Base-by-base conservation (phyloP, 2,113 vertebrate genomes). In the Catharus minimus region DNA sequence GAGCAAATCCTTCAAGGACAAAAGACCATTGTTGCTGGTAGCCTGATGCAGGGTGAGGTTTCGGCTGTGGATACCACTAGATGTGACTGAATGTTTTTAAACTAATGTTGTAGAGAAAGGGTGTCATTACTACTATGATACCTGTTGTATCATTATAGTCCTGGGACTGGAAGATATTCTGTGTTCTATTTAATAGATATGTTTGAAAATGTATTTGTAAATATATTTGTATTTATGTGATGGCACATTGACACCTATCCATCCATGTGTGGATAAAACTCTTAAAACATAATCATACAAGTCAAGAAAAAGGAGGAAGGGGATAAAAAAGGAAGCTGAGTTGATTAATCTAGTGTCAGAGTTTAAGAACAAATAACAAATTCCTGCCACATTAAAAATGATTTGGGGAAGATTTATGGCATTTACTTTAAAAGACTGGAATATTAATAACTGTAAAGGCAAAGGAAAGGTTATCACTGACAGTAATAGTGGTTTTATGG, bases 381-480 rank as follows among this genome's bases (percentile, higher is more conserved):
- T 5, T 72, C 15, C 43, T 72, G 26, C 18, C 50, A 36, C 27
- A 55, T 76, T 46, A 84, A 82, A 91, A 92, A 61, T 82, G 7
- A 13, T 68, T 87, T 43, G 28, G 18, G 20, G 17, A 82, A 79
- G 66, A 82, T 89, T 68, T 76, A 82, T 82, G 62, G 7, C 66
- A 85, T 79, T 94, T 75, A 49, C n/a, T 92, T 82, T 92, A 75
- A 65, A 84, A 74, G 74, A 56, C 26, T 72, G 53, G 49, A 81
- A 84, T 86, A 79, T 90, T 79, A 89, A 85, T 91, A 87, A 82
- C 62, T 61, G 18, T 33, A 61, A 78, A 88, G 90, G 49, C 8
- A 39, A 74, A 89, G 28, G 15, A 84, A 92, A 94, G 41, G 49
- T 88, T 93, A 83, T 75, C 74, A 39, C 46, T 92, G 78, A 64